These are phyloP conservation scores for Drosophila carrolli DNA, from an alignment of 1,140 invertebrate genomes.

Conservation along the genomic window DNA sequence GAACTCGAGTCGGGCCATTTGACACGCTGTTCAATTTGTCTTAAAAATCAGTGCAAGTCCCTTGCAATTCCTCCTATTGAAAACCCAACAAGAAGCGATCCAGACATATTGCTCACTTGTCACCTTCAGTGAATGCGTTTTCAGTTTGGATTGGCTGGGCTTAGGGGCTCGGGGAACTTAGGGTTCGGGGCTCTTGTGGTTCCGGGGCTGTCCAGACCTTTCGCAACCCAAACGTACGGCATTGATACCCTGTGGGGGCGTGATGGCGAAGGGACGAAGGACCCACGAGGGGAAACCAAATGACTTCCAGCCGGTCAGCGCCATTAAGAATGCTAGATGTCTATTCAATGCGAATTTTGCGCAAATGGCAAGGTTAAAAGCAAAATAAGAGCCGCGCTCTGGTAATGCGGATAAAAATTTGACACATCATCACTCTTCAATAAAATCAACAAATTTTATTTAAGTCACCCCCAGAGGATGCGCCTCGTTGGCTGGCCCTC, in stretches of 20 bases:
- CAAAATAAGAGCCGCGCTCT: conserved; percentile 73
- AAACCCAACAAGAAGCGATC: conserved; percentile 38
- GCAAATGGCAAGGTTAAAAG: conserved; percentile 82
- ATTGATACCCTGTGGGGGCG: conserved; percentile 73
- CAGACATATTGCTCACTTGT: conserved; percentile 77
- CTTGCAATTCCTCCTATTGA: neutral
- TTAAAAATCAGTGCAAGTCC: conserved; percentile 48
- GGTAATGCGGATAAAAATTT: conserved; percentile 83
- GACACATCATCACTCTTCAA: conserved; percentile 83
- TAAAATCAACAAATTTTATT: conserved; percentile 83
- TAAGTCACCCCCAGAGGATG: conserved; percentile 76
- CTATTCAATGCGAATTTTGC: conserved; percentile 81
- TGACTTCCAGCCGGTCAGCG: conserved; percentile 65
- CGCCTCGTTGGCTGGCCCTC: conserved; percentile 48
- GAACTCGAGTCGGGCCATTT: conserved; percentile 50
- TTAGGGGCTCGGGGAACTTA: neutral
- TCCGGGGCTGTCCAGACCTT: conserved; percentile 12
- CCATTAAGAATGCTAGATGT: conserved; percentile 83
- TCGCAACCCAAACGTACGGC: conserved; percentile 68
- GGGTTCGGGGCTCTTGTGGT: conserved; percentile 1
- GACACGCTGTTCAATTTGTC: conserved; percentile 78
- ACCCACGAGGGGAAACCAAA: conserved; percentile 21
- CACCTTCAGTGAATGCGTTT: conserved; percentile 68
- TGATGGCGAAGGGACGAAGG: conserved; percentile 36
- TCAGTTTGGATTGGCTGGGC: conserved; percentile 7